Conservation (phyloP, 2,797 vertebrate species). For the Tinamus major region DNA sequence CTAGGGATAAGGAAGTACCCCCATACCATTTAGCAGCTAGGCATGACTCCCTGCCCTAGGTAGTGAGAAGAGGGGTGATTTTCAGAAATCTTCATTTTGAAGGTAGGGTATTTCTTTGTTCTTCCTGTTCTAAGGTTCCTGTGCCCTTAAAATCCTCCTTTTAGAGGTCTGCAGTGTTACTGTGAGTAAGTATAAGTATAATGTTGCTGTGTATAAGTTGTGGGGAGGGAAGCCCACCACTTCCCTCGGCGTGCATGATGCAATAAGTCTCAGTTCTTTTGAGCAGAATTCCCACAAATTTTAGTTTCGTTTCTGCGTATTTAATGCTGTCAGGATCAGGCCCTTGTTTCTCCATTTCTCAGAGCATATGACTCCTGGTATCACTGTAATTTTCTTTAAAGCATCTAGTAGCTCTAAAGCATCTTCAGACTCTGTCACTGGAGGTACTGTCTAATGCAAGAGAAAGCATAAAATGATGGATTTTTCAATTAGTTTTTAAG, state of each 20-base stretch:
- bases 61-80: neutral
- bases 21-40: neutral
- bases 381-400: neutral
- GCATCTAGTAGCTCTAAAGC: neutral
- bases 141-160: neutral
- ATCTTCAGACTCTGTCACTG: neutral
- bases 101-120: neutral
- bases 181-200: neutral
- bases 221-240: rapidly evolving
- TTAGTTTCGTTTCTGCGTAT: neutral
- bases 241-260: neutral
- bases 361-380: neutral
- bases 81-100: neutral
- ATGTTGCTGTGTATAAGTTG: neutral
- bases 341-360: neutral
- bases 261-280: neutral
- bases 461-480: neutral
- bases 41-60: neutral
- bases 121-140: neutral
- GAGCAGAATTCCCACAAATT: neutral
- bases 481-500: neutral
- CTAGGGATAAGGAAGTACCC: neutral
- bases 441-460: neutral
- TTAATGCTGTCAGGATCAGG: neutral
- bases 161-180: neutral